Base-by-base conservation (phyloP, 1,140 invertebrate genomes). In the Magallana angulata region DNA sequence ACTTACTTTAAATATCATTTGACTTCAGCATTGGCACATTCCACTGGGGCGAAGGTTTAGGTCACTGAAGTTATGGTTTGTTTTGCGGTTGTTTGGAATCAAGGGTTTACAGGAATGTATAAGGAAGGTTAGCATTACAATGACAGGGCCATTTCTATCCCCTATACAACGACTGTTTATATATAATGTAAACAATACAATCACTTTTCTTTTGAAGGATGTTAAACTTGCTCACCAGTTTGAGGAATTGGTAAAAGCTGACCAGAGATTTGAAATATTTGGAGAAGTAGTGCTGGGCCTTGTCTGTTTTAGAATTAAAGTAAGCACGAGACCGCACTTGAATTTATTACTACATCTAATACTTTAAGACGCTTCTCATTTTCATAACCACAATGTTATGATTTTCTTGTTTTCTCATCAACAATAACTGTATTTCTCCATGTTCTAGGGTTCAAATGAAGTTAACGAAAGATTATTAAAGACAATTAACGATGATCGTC, bases 11-110 rank as follows among this genome's bases (percentile, higher is more conserved):
- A 48, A 48, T 48, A 48, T 48, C 36, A 48, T 48, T 48, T 48
- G 36, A 8, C 91, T 30, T 94, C 89, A 99, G 96, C 97, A 99
- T 93, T 99, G 98, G 98, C 98, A 99, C 95, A 98, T 99, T 92
- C 96, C 98, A 16, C 94, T 99, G 76, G 98, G 98, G 5, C 96
- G 98, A 83, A 95, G 98, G 91, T 99, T 99, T 93, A 96, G 98
- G 36, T 96, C 98, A 0, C 94, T 99, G 12, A 99, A 99, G 94
- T 94, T 99, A 4, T 99, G 99, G 99, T 98, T 98, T 91, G 98
- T 98, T 0, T 94, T 99, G 82, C 96, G 98, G 89, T 95, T 97
- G 14, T 96, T 64, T 68, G 84, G 98, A 0, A 96, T 97, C 7
- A 96, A 97, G 92, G 97, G 97, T 14, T 94, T 99, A 7, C 96